Evolutionary conservation across 2,888 invertebrate species (phyloP), one percentile per base, ranked within the genome.

Genomic region (Agrypnus murinus): DNA sequence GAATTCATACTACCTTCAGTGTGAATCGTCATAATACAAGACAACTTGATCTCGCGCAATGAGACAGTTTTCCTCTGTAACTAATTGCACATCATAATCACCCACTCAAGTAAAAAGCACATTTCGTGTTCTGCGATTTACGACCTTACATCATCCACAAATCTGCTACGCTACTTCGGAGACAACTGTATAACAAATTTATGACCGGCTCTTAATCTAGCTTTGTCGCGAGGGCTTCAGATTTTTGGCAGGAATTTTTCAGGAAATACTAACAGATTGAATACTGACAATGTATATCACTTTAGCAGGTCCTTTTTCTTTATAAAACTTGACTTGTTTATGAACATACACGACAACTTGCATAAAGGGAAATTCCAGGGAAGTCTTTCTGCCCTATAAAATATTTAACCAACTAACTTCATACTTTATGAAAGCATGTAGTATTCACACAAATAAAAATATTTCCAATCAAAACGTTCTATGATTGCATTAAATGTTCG

Each of bases 71-170:
- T 10, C 46, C 55, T 36, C 55, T 63, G 50, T 57, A 60, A 70
- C 50, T 70, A 65, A 70, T 70, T 70, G 60, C 50, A 38, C 65
- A 70, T 66, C 65, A 65, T 70, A 70, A 70, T 70, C 65, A 70
- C 60, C 62, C 60, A 65, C 65, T 70, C 62, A 65, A 66, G 40
- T 48, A 60, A 67, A 67, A 63, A 67, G 64, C 65, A 66, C 65
- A 66, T 62, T 62, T 48, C 66, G 55, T 58, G 71, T 72, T 48
- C 71, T 34, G 72, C 65, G 59, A 68, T 72, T 68, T 65, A 60
- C 58, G 64, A 67, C 55, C 59, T 57, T 64, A 60, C 67, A 68
- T 72, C 68, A 65, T 59, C 69, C 64, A 15, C 59, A 59, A 69
- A 69, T 64, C 69, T 64, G 69, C 50, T 69, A 34, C 55, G 46